Evolutionary conservation across 2,797 vertebrate species (phyloP).

Genomic region (Otus scops): DNA sequence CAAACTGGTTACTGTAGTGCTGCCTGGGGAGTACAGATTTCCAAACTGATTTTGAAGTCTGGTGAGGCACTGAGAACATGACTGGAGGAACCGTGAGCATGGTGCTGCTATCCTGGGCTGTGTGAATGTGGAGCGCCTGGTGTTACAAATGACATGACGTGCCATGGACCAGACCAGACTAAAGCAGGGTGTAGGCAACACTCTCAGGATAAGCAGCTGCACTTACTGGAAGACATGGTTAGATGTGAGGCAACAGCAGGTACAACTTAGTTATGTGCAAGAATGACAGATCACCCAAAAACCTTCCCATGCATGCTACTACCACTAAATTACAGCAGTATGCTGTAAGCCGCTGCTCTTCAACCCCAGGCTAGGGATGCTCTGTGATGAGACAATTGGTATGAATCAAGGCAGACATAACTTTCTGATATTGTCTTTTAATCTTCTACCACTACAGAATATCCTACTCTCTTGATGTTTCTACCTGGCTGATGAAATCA

Average conservation of each 20-base stretch:
- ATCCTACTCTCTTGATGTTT: neutral
- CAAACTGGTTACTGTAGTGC: neutral
- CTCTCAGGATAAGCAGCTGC: neutral
- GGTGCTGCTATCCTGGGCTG: neutral
- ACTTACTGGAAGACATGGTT: neutral
- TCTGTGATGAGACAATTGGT: neutral
- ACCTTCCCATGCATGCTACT: neutral
- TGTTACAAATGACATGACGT: neutral
- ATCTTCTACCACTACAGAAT: neutral
- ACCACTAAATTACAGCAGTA: neutral
- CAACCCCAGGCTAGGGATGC: neutral
- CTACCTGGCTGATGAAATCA: neutral
- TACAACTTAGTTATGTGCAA: neutral
- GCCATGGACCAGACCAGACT: neutral
- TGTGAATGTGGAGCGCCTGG: neutral
- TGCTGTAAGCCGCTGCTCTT: neutral
- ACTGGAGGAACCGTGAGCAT: neutral
- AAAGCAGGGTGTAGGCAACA: neutral
- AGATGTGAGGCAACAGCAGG: neutral
- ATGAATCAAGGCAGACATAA: neutral
- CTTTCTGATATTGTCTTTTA: neutral
- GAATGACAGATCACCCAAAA: neutral
- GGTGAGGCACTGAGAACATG: neutral
- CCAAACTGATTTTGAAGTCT: neutral
- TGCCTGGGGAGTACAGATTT: neutral